Percentiles rank a stretch among this genome's conserved stretches.
These are phyloP conservation scores for Periparus ater DNA, from an alignment of 2,797 vertebrate genomes.

Conservation along the genomic window DNA sequence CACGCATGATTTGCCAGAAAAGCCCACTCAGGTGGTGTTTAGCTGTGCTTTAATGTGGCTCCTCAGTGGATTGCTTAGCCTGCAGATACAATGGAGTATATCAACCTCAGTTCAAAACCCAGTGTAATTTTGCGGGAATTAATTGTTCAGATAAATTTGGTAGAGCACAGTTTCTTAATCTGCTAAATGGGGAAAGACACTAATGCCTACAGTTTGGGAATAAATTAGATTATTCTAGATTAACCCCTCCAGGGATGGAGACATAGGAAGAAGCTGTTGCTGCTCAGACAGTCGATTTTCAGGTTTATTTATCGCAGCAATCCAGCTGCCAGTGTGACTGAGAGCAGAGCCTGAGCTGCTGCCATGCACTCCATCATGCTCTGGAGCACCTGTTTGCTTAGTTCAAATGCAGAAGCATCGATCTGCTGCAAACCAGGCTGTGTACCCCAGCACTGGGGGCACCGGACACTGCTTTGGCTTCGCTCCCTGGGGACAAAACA, in stretches of 20 bases:
- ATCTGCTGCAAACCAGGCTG: background rate
- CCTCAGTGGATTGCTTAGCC: background rate
- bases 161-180: constrained; percentile 26
- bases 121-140: constrained; percentile 9
- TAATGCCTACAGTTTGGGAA: constrained; percentile 17
- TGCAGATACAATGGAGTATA: background rate
- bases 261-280: background rate
- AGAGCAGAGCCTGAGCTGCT: background rate
- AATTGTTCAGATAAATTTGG: constrained; percentile 32
- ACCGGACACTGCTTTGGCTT: background rate
- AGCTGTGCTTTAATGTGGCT: background rate
- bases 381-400: background rate
- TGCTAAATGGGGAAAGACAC: constrained; percentile 12
- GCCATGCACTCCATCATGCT: background rate
- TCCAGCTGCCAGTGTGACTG: background rate
- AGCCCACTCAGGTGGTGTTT: background rate
- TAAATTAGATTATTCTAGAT: constrained; percentile 45
- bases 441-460: fast-evolving
- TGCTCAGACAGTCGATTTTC: background rate
- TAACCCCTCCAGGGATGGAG: constrained; percentile 30
- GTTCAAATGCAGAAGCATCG: background rate
- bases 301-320: constrained; percentile 28
- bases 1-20: background rate
- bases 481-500: background rate
- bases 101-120: constrained; percentile 18